A percentile compares a stretch with the other conserved stretches of the same genome.
Conservation (phyloP, 2,113 vertebrate genomes). For the Eclectus roratus region DNA sequence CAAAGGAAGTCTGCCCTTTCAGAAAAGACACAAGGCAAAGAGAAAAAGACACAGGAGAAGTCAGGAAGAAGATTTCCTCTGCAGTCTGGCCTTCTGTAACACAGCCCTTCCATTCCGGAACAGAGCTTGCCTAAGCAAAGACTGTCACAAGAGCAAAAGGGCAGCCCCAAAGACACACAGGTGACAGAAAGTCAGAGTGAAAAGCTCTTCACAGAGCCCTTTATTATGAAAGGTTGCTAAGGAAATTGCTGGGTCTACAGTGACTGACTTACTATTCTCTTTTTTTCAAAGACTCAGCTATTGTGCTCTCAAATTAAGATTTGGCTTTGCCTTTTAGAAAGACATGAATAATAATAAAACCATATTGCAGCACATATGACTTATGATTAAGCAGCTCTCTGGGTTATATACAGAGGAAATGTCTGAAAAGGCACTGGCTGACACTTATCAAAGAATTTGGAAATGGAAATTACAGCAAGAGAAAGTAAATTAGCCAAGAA, state of each 20-base stretch:
- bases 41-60: neutral
- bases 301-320: constrained; percentile 53
- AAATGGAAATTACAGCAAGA: constrained; percentile 61
- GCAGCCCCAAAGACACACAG: neutral
- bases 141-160: neutral
- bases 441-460: constrained; percentile 57
- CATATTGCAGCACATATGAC: constrained; percentile 54
- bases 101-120: neutral
- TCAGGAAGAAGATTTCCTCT: neutral
- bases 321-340: constrained; percentile 31
- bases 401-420: constrained; percentile 53
- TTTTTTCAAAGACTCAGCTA: neutral
- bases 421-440: constrained; percentile 59
- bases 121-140: neutral
- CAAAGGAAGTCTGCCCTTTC: neutral
- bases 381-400: constrained; percentile 57
- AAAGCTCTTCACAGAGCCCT: neutral
- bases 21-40: neutral
- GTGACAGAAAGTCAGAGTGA: neutral
- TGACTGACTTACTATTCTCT: neutral
- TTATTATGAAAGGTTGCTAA: neutral
- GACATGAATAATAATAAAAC: constrained; percentile 58
- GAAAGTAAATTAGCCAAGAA: constrained; percentile 57
- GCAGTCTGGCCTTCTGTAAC: neutral
- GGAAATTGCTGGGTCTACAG: neutral